Percentiles rank a stretch among this genome's conserved stretches.
phyloP scores from a whole-genome alignment of 2,888 invertebrate genomes.

The Microchrysa polita region DNA sequence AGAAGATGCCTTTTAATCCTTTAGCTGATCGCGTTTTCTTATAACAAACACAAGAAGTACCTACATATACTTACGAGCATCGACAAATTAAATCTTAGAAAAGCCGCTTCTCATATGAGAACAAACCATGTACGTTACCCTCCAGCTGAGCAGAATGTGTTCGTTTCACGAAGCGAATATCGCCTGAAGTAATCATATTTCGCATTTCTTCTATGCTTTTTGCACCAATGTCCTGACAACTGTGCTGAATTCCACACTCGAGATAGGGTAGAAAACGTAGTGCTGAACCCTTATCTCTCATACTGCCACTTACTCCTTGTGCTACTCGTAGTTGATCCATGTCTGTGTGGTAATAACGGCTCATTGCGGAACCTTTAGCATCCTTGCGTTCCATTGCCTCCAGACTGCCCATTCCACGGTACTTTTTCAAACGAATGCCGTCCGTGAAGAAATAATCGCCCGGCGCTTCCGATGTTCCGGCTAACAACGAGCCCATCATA shows the following conservation, averaged over 20 bases:
- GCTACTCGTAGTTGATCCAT: conserved; percentile 96
- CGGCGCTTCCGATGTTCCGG: conserved; percentile 98
- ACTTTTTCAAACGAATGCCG: conserved; percentile 97
- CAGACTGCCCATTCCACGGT: conserved; percentile 97
- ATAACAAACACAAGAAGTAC: no score
- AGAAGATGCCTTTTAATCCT: no score
- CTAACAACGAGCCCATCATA: conserved; percentile 99
- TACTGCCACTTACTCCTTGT: conserved; percentile 98
- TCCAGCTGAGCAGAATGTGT: conserved; percentile 96
- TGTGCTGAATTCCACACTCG: conserved; percentile 93
- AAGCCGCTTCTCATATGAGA: conserved; percentile 92
- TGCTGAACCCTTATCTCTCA: conserved; percentile 97
- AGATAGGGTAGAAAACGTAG: conserved; percentile 95
- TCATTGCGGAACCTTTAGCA: conserved; percentile 85
- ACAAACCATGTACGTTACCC: conserved; percentile 97
- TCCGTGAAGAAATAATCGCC: conserved; percentile 99
- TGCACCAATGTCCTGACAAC: conserved; percentile 96
- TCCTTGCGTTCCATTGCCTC: conserved; percentile 98
- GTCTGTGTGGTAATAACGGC: conserved; percentile 85
- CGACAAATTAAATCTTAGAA: conserved; percentile 68
- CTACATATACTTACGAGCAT: no score
- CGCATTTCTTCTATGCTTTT: conserved; percentile 73
- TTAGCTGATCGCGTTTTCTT: no score
- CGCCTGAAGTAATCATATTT: conserved; percentile 84
- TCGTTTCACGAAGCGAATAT: conserved; percentile 93